These are phyloP conservation scores for Agrilus biguttatus DNA, from an alignment of 2,888 invertebrate species.

Conservation along the genomic window DNA sequence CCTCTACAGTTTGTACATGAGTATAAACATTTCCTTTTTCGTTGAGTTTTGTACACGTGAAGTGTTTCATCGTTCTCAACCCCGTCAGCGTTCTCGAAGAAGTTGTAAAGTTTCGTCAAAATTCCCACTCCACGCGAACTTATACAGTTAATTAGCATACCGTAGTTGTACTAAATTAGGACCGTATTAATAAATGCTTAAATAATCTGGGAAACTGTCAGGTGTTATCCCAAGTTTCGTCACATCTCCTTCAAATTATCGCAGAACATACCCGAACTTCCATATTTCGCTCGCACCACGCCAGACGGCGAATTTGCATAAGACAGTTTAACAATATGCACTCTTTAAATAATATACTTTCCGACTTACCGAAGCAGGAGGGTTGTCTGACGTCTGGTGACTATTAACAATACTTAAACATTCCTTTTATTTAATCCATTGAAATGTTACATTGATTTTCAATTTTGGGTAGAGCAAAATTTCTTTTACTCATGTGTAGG, in stretches of 20 bases:
- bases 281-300: slow-evolving; percentile 3
- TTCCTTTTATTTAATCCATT: no score
- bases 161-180: slow-evolving; percentile 31
- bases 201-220: slow-evolving; percentile 35
- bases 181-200: slow-evolving; percentile 35
- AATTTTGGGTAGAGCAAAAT: no score
- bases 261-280: slow-evolving; percentile 18
- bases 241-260: slow-evolving; percentile 27
- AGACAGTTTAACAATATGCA: slow-evolving; percentile 31
- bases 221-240: slow-evolving; percentile 32
- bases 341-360: slow-evolving; percentile 25
- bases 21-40: no score
- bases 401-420: not conserved
- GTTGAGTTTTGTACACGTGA: no score
- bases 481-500: no score
- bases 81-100: no score
- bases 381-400: not conserved
- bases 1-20: no score
- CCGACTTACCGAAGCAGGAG: slow-evolving; percentile 25
- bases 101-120: not conserved
- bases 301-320: slow-evolving; percentile 27
- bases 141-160: slow-evolving; percentile 23
- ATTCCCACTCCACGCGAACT: slow-evolving; percentile 6
- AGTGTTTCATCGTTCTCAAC: no score
- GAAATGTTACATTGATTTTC: no score